Conservation (phyloP, 2,113 vertebrate genomes). For the Falcunculus frontatus region DNA sequence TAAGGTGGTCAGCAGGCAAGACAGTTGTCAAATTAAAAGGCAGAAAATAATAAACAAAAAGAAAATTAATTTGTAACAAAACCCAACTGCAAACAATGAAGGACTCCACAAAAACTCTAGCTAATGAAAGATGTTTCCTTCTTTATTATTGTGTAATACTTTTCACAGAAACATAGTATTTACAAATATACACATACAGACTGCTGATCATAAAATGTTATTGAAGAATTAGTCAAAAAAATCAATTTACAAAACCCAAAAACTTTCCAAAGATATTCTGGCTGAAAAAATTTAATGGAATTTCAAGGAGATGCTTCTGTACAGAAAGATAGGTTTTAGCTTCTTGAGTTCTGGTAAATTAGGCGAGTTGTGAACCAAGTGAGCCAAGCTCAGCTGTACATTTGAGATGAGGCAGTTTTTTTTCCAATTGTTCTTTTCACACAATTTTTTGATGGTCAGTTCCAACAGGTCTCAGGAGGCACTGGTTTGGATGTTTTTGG, state of each 20-base stretch:
- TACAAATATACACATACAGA: constrained; percentile 81
- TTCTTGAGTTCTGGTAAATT: not conserved
- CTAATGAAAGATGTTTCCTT: constrained; percentile 73
- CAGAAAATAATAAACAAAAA: not conserved
- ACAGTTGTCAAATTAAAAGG: not conserved
- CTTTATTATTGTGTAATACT: constrained; percentile 75
- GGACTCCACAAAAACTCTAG: not conserved
- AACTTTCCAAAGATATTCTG: constrained; percentile 30
- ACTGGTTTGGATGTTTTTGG: constrained; percentile 89
- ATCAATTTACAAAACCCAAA: constrained; percentile 75
- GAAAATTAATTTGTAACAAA: not conserved
- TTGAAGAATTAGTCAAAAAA: constrained; percentile 76
- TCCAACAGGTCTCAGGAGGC: constrained; percentile 76
- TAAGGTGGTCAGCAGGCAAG: not conserved
- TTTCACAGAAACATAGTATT: constrained; percentile 79
- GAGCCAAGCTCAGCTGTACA: constrained; percentile 22
- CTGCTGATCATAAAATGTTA: constrained; percentile 75
- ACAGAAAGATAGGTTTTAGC: not conserved
- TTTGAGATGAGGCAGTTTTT: constrained; percentile 40
- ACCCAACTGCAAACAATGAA: not conserved
- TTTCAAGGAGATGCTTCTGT: not conserved
- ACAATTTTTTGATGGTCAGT: not conserved
- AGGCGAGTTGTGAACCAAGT: not conserved
- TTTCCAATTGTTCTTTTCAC: not conserved
- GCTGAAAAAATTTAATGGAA: constrained; percentile 20